Percentiles rank a stretch among this genome's conserved stretches.
Evolutionary conservation across 1,140 invertebrate genomes (phyloP).

Genomic region (Bombus ignitus): DNA sequence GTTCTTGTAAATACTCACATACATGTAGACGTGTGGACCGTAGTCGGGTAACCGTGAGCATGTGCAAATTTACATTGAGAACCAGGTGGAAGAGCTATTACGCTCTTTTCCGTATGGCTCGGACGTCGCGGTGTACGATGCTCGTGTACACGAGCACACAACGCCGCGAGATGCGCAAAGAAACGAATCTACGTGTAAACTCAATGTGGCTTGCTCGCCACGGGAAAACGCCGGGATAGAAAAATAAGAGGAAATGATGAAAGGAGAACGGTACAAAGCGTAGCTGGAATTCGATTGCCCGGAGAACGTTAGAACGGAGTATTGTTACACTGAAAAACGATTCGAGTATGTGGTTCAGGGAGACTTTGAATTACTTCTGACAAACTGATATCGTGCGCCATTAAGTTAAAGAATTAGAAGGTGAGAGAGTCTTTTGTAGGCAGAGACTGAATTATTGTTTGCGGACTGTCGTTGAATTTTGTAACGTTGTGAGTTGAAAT

Average conservation of each 20-base stretch:
- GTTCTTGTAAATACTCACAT: constrained; percentile 8
- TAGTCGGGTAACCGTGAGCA: constrained; percentile 58
- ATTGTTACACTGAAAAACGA: background rate
- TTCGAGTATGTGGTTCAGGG: too few relatives aligned
- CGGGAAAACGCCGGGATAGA: constrained; percentile 6
- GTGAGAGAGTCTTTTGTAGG: background rate
- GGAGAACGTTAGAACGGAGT: background rate
- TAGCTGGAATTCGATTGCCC: constrained; percentile 8
- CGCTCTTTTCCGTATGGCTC: constrained; percentile 49
- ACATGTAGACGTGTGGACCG: constrained; percentile 33
- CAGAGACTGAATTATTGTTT: background rate
- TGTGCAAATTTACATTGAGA: constrained; percentile 69
- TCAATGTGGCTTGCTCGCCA: constrained; percentile 4
- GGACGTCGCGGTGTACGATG: background rate
- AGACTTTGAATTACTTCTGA: constrained; percentile 2
- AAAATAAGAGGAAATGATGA: constrained; percentile 30
- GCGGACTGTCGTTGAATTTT: background rate
- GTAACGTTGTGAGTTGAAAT: background rate
- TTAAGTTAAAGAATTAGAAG: background rate
- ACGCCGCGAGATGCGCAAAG: constrained; percentile 22
- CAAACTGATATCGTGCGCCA: background rate
- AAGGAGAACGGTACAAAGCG: background rate
- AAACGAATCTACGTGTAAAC: constrained; percentile 34
- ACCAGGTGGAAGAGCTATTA: constrained; percentile 67
- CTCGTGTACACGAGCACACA: background rate